Conservation (phyloP, 2,113 vertebrate species). For the Romanogobio albipinnatus region DNA sequence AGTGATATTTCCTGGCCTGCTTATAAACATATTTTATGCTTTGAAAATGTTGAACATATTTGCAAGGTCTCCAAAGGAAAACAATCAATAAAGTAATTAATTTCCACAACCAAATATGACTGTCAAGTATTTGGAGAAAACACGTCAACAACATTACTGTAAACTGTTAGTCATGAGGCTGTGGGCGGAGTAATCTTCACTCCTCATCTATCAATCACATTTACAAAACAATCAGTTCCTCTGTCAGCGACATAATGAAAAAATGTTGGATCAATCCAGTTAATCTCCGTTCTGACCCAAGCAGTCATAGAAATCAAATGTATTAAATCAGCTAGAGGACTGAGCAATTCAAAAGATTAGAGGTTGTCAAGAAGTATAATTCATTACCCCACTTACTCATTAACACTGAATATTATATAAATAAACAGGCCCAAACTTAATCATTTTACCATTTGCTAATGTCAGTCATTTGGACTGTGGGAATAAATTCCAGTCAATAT, state of each 20-base stretch:
- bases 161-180: constrained; percentile 9
- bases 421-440: constrained; percentile 56
- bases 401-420: constrained; percentile 59
- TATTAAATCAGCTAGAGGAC: constrained; percentile 36
- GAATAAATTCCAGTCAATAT: constrained; percentile 56
- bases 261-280: constrained; percentile 21
- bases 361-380: constrained; percentile 56
- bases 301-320: constrained; percentile 49
- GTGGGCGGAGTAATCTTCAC: constrained; percentile 17
- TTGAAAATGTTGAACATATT: background rate
- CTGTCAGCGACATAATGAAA: constrained; percentile 34
- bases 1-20: background rate
- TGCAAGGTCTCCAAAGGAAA: background rate
- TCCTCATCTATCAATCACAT: constrained; percentile 26
- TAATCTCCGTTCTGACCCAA: constrained; percentile 6
- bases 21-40: background rate
- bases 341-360: constrained; percentile 51
- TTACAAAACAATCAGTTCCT: constrained; percentile 36
- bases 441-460: constrained; percentile 59
- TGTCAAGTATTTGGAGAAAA: background rate
- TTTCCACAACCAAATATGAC: background rate
- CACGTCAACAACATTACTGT: background rate
- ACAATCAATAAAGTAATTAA: background rate
- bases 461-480: constrained; percentile 50
- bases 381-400: constrained; percentile 52